These are phyloP conservation scores for Coregonus sp. DNA, from an alignment of 2,797 vertebrate genomes.

Conservation along the genomic window DNA sequence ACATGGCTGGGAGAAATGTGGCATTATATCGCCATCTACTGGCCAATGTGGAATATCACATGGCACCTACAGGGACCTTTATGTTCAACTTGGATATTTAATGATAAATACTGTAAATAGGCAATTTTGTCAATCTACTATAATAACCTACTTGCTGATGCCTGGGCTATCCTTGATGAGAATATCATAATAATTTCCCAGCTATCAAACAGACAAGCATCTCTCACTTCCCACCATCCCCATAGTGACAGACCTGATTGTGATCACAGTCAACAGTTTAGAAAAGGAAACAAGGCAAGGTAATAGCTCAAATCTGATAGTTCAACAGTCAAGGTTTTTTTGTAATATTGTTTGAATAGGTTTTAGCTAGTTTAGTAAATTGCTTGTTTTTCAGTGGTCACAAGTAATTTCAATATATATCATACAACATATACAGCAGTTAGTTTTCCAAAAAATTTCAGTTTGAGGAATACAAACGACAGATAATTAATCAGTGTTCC, in stretches of 20 bases:
- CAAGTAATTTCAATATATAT: background rate
- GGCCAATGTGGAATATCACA: constrained; percentile 14
- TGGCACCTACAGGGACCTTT: background rate
- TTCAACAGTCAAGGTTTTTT: background rate
- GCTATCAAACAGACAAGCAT: too few relatives aligned
- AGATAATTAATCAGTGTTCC: background rate
- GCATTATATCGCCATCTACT: constrained; percentile 12
- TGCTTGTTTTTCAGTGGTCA: background rate
- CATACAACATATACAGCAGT: background rate
- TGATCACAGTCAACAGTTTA: background rate
- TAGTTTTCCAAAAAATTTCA: background rate
- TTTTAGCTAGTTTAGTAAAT: background rate
- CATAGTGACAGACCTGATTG: too few relatives aligned
- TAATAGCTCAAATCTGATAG: background rate
- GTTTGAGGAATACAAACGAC: background rate
- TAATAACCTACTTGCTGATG: background rate
- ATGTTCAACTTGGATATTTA: background rate
- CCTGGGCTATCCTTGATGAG: background rate
- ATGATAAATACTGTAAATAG: background rate
- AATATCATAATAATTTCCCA: too few relatives aligned
- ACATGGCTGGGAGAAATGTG: background rate
- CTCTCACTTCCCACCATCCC: too few relatives aligned
- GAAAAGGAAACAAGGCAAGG: background rate
- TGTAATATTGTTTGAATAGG: background rate
- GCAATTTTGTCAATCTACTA: background rate